Percentiles rank a stretch among this genome's conserved stretches.
Conservation (phyloP, 2,113 vertebrate species). For the Nothocercus nigrocapillus region DNA sequence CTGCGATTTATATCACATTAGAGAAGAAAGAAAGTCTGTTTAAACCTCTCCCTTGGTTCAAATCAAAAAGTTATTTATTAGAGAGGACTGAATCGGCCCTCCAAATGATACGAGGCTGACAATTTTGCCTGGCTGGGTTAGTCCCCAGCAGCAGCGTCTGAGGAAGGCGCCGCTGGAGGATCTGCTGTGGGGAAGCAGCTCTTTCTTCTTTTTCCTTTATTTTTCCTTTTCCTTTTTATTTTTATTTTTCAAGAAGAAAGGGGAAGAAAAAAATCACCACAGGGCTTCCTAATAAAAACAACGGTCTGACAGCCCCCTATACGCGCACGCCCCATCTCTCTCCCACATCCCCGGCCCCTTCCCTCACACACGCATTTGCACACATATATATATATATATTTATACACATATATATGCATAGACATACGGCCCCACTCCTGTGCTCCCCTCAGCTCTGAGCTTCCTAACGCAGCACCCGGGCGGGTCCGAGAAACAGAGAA, state of each 20-base stretch:
- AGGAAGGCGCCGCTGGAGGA: neutral
- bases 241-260: too few relatives aligned
- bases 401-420: too few relatives aligned
- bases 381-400: neutral
- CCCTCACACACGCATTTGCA: too few relatives aligned
- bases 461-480: neutral
- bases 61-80: constrained; percentile 83
- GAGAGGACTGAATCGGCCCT: constrained; percentile 36
- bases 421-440: too few relatives aligned
- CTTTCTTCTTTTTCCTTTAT: too few relatives aligned
- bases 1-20: constrained; percentile 93
- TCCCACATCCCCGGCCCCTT: too few relatives aligned
- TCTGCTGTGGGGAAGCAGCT: neutral
- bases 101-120: neutral
- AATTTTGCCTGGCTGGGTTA: neutral
- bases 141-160: constrained; percentile 15
- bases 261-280: too few relatives aligned
- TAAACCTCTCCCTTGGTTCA: constrained; percentile 81
- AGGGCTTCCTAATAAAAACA: neutral
- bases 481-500: neutral
- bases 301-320: rapidly evolving
- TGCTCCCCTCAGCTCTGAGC: too few relatives aligned
- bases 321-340: neutral
- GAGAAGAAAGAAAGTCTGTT: constrained; percentile 75
- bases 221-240: too few relatives aligned